phyloP scores from a whole-genome alignment of 2,113 vertebrate species.

The Amazona vittata region DNA sequence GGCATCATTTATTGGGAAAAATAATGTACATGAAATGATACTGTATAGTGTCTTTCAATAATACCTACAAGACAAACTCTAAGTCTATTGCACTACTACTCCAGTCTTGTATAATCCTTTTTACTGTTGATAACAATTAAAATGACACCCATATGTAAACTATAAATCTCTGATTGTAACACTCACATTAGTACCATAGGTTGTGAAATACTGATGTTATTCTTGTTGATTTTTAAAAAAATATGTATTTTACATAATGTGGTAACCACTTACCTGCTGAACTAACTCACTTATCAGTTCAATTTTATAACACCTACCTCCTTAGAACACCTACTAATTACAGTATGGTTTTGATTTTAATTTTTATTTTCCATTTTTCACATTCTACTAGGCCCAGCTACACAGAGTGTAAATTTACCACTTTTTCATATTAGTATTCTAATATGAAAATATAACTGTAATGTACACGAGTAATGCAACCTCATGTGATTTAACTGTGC shows the following conservation, averaged over 20 bases:
- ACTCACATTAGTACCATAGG: background rate
- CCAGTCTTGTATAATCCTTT: background rate
- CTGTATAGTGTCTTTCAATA: background rate
- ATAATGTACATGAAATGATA: slow-evolving; percentile 32
- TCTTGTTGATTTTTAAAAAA: slow-evolving; percentile 18
- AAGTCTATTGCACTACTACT: background rate
- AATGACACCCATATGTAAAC: background rate
- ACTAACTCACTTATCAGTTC: background rate
- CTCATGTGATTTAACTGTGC: background rate
- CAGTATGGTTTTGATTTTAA: background rate
- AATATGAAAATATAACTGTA: background rate
- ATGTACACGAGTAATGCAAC: background rate
- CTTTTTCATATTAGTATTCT: slow-evolving; percentile 12
- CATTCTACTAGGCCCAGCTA: background rate
- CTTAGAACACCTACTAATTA: background rate
- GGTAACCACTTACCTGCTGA: background rate
- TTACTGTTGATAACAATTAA: background rate
- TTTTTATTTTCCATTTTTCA: background rate
- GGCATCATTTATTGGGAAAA: slow-evolving; percentile 17
- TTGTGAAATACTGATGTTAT: background rate
- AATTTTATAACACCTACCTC: background rate
- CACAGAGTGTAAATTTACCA: background rate
- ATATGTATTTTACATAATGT: background rate
- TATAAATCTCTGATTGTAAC: background rate
- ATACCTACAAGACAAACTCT: background rate